Base-by-base conservation (phyloP, 2,113 vertebrate genomes). In the Istiophorus platypterus region DNA sequence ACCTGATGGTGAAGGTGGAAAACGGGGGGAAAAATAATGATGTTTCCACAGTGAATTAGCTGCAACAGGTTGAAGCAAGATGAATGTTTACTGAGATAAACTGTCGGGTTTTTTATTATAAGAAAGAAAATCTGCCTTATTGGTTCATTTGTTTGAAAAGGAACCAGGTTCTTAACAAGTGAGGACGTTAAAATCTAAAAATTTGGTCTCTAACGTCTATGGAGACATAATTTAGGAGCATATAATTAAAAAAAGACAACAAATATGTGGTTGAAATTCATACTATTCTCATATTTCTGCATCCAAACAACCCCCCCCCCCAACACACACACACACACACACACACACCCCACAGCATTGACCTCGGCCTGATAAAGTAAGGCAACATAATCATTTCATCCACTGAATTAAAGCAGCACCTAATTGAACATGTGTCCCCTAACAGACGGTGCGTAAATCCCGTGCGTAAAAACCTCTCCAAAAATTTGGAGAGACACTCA, bases 381-480 rank as follows among this genome's bases (percentile, higher is more conserved):
- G 77, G 26, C 10, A 6, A 51, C 2, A 34, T 9, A 2, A 49
- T 70, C 42, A 69, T 76, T 65, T 39, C 1, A 29, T 10, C n/a
- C 15, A 18, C 10, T 66, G 22, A 41, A 49, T 27, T 27, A 41
- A 24, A 69, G 24, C 34, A 66, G 54, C 71, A 31, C 34, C 20
- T 18, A 29, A 49, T 65, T 26, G 26, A 80, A 47, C 29, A 39
- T 1, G 6, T 51, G 17, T 63, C 20, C 45, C 5, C 17, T 10
- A 15, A 29, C 18, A 52, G 1, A 24, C 3, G 0, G 27, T 45
- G 81, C 80, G 83, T 89, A 84, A 89, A 72, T 17, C 37, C 7
- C 34, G 59, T 72, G 86, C 84, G 86, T 82, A 86, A 87, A 45
- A 88, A 56, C 27, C 14, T 76, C 49, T 70, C 78, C 72, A 80